Evolutionary conservation across 2,888 invertebrate species (phyloP), one percentile per base, ranked within the genome.

Genomic region (Cyclophora punctaria): DNA sequence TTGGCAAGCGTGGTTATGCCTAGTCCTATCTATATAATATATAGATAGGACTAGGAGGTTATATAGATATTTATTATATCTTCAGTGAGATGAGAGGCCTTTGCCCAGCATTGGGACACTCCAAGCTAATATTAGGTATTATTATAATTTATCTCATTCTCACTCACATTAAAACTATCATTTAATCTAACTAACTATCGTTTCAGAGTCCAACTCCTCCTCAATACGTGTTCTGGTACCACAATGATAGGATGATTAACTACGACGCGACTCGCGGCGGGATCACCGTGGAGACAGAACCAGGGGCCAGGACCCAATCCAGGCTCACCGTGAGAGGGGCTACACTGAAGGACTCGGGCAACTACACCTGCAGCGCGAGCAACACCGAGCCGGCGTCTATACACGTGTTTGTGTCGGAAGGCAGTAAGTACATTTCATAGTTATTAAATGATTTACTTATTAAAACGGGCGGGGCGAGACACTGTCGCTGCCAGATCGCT

Each of bases 161-260:
- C 5, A 2, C 3, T 7, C 4, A 42, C 20, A 42, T 7, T 42
- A 1, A 41, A 42, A 42, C 4, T 3, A 7, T 7, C 5, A 43
- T 43, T 6, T 33, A 43, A 6, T 20, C 37, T 40, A n/a, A n/a
- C n/a, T n/a, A n/a, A n/a, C n/a, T n/a, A 33, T 0, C 33, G 59
- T 91, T 91, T 3, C 92, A 96, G 95, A 96, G 96, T 80, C 96
- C 97, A 48, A 95, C 95, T 59, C 96, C 96, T 52, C 96, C 97
- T 35, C 96, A 96, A 79, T 97, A 96, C 90, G 96, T 97, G 64
- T 97, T 96, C 90, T 97, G 97, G 97, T 97, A 96, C 88, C 97
- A 97, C 90, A 96, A 97, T 85, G 95, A 95, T 78, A 93, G 95
- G 67, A 96, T 97, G 94, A 96, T 97, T 83, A 97, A 97, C 90